Conservation (phyloP, 2,113 vertebrate species). For the Sebastes schlegelii region DNA sequence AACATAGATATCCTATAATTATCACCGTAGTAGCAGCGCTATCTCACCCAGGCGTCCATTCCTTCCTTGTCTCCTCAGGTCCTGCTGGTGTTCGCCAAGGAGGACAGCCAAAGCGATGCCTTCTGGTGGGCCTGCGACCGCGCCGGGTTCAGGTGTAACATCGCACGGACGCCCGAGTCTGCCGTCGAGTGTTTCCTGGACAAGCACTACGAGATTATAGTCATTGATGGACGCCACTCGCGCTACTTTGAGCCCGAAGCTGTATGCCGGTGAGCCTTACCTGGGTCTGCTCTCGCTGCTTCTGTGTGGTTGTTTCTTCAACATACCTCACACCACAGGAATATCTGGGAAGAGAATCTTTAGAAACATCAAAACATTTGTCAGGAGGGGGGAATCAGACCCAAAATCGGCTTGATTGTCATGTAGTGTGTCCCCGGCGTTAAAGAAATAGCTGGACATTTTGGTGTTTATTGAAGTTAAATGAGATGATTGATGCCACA, state of each 20-base stretch:
- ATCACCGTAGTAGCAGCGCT: constrained; percentile 1
- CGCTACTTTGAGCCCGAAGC: constrained; percentile 90
- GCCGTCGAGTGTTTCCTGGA: constrained; percentile 94
- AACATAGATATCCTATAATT: neutral
- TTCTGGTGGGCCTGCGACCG: constrained; percentile 98
- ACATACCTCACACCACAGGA: no score
- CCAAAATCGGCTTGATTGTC: no score
- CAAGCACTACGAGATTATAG: constrained; percentile 95
- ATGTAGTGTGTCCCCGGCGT: no score
- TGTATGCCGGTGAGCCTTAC: constrained; percentile 88
- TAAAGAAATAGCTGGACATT: neutral
- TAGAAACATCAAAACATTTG: no score
- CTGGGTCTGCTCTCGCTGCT: neutral
- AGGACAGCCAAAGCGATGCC: constrained; percentile 95
- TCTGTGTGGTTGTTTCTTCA: neutral
- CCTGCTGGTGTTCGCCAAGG: constrained; percentile 94
- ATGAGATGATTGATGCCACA: neutral
- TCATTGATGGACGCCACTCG: constrained; percentile 91
- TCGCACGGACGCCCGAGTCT: constrained; percentile 91
- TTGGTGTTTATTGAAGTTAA: neutral
- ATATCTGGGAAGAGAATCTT: no score
- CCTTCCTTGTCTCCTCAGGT: constrained; percentile 83
- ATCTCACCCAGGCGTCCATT: neutral
- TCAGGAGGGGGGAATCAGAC: no score
- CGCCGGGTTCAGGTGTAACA: constrained; percentile 92